Evolutionary conservation across 2,113 vertebrate genomes (phyloP).

Genomic region (Sinosuthora webbiana): DNA sequence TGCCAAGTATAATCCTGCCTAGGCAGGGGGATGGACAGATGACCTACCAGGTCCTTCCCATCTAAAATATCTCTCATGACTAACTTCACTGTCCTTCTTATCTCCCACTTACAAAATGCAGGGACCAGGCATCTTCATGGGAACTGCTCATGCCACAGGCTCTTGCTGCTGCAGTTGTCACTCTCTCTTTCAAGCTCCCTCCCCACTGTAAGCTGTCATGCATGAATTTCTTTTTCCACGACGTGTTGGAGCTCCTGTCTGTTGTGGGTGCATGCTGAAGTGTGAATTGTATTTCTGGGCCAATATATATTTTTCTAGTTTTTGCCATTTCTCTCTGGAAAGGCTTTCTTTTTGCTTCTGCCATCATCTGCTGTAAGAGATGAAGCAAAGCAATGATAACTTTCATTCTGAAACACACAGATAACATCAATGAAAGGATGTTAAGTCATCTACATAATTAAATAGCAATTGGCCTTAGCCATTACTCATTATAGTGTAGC

Average conservation of each 20-base stretch:
- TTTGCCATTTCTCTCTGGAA: constrained; percentile 31
- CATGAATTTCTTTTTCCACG: not conserved
- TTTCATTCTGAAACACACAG: constrained; percentile 42
- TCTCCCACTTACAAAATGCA: constrained; percentile 31
- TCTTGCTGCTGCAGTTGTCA: not conserved
- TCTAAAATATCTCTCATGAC: constrained; percentile 61
- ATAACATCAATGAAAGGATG: constrained; percentile 61
- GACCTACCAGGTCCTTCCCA: constrained; percentile 59
- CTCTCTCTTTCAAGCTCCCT: not conserved
- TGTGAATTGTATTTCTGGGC: not conserved
- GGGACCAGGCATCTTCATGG: constrained; percentile 6
- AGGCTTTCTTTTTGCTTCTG: not conserved
- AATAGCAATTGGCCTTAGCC: constrained; percentile 60
- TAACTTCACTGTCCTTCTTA: constrained; percentile 47
- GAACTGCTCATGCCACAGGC: not conserved
- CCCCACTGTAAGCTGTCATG: not conserved
- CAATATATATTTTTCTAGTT: not conserved
- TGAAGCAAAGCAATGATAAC: constrained; percentile 35
- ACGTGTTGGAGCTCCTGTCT: not conserved
- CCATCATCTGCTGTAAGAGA: not conserved
- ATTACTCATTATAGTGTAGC: constrained; percentile 61
- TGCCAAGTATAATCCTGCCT: constrained; percentile 48
- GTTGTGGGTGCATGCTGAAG: not conserved
- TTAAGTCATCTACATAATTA: constrained; percentile 72
- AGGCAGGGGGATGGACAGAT: constrained; percentile 27